A percentile compares a stretch with the other conserved stretches of the same genome.
These are phyloP conservation scores for Metallyticus violacea DNA, from an alignment of 2,888 invertebrate species.

Conservation along the genomic window DNA sequence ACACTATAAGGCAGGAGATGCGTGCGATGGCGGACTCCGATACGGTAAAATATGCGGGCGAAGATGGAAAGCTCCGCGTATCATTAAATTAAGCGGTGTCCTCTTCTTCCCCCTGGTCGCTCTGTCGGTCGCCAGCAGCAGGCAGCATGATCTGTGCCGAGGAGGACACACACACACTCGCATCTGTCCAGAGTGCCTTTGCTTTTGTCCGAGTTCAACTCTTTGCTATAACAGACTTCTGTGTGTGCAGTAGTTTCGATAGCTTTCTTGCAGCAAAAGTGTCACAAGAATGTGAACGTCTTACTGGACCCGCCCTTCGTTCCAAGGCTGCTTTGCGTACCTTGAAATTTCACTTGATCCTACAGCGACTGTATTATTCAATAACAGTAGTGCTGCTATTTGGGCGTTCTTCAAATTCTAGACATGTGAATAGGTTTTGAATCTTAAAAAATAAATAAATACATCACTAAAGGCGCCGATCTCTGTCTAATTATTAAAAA, in stretches of 20 bases:
- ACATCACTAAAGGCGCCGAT: no score
- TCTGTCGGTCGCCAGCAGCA: not conserved
- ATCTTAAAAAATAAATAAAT: no score
- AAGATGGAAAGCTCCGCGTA: constrained; percentile 14
- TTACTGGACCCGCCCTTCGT: not conserved
- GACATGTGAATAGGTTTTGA: no score
- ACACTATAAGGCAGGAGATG: not conserved
- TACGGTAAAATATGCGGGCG: constrained; percentile 15
- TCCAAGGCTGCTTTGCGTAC: not conserved
- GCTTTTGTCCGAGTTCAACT: not conserved
- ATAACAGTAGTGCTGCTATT: not conserved
- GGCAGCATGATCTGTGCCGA: not conserved
- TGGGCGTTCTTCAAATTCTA: no score
- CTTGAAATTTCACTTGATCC: no score
- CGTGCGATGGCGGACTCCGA: not conserved
- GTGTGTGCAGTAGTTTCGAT: not conserved
- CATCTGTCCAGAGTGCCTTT: not conserved
- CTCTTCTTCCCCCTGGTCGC: not conserved
- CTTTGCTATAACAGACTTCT: not conserved
- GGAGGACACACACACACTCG: not conserved
- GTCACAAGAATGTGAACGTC: not conserved
- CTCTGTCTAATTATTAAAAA: no score
- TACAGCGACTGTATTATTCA: not conserved
- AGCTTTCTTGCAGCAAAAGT: not conserved
- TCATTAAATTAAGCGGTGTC: constrained; percentile 20